A percentile compares a stretch with the other conserved stretches of the same genome.
Conservation (phyloP, 2,888 invertebrate genomes). For the Allacma fusca region DNA sequence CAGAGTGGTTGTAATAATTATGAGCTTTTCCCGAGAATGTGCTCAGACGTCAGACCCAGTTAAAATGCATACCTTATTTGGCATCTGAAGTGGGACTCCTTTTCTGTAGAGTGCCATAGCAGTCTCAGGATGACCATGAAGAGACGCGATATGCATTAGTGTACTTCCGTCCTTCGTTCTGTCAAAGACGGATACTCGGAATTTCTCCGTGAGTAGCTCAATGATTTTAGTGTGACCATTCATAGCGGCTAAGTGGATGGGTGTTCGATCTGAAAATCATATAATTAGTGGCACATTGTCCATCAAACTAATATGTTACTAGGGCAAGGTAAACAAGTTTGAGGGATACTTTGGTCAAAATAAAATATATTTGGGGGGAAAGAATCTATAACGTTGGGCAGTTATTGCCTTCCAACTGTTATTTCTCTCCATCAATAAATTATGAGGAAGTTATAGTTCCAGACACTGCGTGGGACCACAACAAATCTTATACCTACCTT, state of each 20-base stretch:
- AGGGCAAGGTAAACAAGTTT: slow-evolving; percentile 33
- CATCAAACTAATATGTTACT: slow-evolving; percentile 27
- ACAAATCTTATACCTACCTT: slow-evolving; percentile 68
- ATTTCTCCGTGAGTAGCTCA: slow-evolving; percentile 95
- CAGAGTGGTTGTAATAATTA: too few species aligned
- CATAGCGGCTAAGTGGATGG: slow-evolving; percentile 97
- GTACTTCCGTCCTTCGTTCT: slow-evolving; percentile 98
- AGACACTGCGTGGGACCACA: slow-evolving; percentile 39
- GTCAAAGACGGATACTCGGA: slow-evolving; percentile 95
- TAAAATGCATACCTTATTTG: slow-evolving; percentile 98
- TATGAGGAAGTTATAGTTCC: slow-evolving; percentile 31
- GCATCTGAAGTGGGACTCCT: slow-evolving; percentile 99
- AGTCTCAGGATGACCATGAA: slow-evolving; percentile 97
- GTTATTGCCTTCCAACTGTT: background rate
- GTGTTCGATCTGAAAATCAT: slow-evolving; percentile 79
- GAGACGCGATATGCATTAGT: slow-evolving; percentile 96
- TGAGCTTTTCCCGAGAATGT: too few species aligned
- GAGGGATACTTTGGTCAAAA: background rate
- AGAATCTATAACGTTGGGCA: background rate
- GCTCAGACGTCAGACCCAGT: too few species aligned
- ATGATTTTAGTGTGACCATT: slow-evolving; percentile 95
- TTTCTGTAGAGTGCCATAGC: slow-evolving; percentile 98
- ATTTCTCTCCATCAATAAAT: slow-evolving; percentile 5
- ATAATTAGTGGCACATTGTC: background rate
- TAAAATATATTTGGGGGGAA: background rate